These are phyloP conservation scores for Scaptomyza hsui DNA, from an alignment of 1,140 invertebrate species.

Conservation along the genomic window DNA sequence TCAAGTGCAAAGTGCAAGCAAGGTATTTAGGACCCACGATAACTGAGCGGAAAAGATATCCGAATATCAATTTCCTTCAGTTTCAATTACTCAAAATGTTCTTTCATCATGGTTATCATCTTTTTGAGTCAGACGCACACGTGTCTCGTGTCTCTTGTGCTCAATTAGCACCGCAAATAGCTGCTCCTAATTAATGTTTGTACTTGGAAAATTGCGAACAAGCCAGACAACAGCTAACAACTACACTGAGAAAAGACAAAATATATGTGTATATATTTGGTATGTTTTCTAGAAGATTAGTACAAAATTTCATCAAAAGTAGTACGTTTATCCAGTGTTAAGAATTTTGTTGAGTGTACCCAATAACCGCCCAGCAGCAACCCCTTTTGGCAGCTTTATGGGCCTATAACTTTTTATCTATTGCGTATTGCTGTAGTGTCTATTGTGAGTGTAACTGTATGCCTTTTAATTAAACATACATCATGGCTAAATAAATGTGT, in stretches of 20 bases:
- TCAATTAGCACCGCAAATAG: slow-evolving; percentile 43
- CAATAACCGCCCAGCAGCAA: not conserved
- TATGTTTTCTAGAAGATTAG: no score
- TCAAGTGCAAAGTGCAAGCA: slow-evolving; percentile 29
- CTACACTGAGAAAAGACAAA: not conserved
- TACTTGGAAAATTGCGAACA: slow-evolving; percentile 42
- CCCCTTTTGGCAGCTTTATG: not conserved
- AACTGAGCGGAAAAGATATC: no score
- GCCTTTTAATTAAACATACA: slow-evolving; percentile 77
- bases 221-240: slow-evolving; percentile 16
- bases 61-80: not conserved
- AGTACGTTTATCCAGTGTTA: no score
- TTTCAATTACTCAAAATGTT: slow-evolving; percentile 21
- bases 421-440: slow-evolving; percentile 45
- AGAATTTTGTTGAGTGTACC: no score
- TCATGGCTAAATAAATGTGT: slow-evolving; percentile 49
- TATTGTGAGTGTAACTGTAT: slow-evolving; percentile 35
- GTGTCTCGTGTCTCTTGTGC: slow-evolving; percentile 18
- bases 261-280: no score
- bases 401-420: slow-evolving; percentile 60
- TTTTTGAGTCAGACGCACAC: not conserved
- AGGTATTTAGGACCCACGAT: slow-evolving; percentile 15
- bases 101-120: not conserved
- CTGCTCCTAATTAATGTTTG: slow-evolving; percentile 44
- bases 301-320: no score